Evolutionary conservation across 1,140 invertebrate species (phyloP).

Genomic region (Eriosoma lanigerum): DNA sequence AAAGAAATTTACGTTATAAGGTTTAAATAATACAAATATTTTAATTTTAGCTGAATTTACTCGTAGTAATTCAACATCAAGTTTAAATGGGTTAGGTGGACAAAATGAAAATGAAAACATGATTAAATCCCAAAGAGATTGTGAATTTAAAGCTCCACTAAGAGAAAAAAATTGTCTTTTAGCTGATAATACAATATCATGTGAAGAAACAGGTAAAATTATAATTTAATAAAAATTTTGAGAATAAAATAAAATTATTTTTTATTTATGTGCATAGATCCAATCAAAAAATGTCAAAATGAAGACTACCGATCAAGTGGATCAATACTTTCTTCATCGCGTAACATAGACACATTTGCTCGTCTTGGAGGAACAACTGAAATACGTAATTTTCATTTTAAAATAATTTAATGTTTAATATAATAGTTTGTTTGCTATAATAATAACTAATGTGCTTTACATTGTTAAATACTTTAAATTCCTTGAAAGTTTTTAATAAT

Average conservation of each 20-base stretch:
- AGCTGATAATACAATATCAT: conserved; percentile 29
- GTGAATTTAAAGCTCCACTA: conserved; percentile 56
- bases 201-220: conserved; percentile 53
- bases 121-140: conserved; percentile 48
- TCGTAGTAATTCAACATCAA: conserved; percentile 64
- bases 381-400: conserved; percentile 13
- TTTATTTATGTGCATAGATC: neutral
- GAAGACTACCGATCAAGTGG: conserved; percentile 39
- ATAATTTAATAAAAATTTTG: neutral
- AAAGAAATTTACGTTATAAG: neutral
- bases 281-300: conserved; percentile 44
- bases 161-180: conserved; percentile 56
- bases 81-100: conserved; percentile 62
- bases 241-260: neutral
- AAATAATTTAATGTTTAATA: neutral
- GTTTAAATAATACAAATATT: neutral
- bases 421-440: too few species aligned
- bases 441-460: too few species aligned
- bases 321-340: conserved; percentile 39
- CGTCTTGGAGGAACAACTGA: conserved; percentile 40
- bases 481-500: too few species aligned
- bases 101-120: conserved; percentile 55
- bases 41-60: conserved; percentile 56
- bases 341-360: conserved; percentile 44
- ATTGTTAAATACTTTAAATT: too few species aligned